Evolutionary conservation across 2,797 vertebrate genomes (phyloP), one percentile per base, ranked within the genome.

Genomic region (Pseudochaenichthys georgianus): DNA sequence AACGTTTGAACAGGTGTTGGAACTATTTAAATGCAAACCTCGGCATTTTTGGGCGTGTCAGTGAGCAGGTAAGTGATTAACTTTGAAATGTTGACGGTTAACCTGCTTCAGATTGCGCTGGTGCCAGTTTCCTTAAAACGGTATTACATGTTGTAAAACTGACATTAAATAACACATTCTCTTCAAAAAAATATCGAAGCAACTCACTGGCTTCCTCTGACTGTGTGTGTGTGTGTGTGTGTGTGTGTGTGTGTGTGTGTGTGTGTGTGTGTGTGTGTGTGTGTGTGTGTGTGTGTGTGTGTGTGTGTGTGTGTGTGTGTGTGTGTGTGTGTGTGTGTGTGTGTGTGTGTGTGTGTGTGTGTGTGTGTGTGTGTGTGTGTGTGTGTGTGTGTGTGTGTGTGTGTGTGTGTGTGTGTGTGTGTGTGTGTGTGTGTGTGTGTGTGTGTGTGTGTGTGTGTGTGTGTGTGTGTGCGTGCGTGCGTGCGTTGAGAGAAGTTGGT

Each of bases 21-120:
- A 15, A 42, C 8, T 43, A 3, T 21, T 65, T 59, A 9, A 71
- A 65, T 41, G 70, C 57, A 55, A 54, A 6, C 21, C 21, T 54
- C 12, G 9, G 23, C 34, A 0, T 17, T 54, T 7, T 76, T 75
- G 89, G 88, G 88, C 76, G 91, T 87, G 88, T 78, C 87, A 0
- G 41, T 9, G 43, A 5, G 4, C 88, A 91, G 88, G 90, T 89
- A 75, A 85, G 72, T 74, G 17, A 76, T 83, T 62, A 38, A 65
- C 66, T 19, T n/a, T 9, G 28, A 28, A 3, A 17, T 46, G 63
- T 53, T 76, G 15, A 65, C 10, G 15, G 28, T 62, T 59, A 64
- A 60, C 45, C n/a, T 53, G 23, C 19, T 21, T 10, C 0, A 47
- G 16, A 8, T 51, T 2, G 17, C 10, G n/a, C 31, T 48, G 21